Evolutionary conservation across 2,888 invertebrate species (phyloP), one percentile per base, ranked within the genome.

Genomic region (Eristalinus aeneus): DNA sequence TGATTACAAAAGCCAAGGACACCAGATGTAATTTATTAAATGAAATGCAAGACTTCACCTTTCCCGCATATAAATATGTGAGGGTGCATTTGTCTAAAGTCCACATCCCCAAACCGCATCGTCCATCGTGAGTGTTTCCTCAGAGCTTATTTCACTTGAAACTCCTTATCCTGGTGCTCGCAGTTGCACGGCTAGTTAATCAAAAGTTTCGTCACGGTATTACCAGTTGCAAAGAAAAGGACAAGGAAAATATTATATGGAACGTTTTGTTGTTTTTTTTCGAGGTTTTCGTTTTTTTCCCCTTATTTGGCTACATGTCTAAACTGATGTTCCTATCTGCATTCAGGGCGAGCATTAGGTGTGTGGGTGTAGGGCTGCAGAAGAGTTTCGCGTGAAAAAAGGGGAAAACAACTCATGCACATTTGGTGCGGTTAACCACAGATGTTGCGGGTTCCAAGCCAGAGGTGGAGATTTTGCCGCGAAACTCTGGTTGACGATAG

Each of bases 171-270:
- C 61, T 76, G 32, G 16, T 54, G 22, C 31, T 46, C 20, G 27
- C 16, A 23, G 58, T 58, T 72, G 39, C 16, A 20, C 53, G 60
- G 65, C 58, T 34, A 78, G 65, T 78, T 78, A 72, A 78, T 78
- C 78, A 71, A 78, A 78, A 78, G 78, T 78, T 72, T 78, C 65
- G 72, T 78, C 72, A 78, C 78, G 72, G 78, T 72, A 56, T 54
- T 64, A 34, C 53, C 39, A 39, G 61, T 56, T 39, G 53, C 36
- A n/a, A 65, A 58, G 56, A 34, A 20, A 20, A 69, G 54, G 53
- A 69, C 53, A 63, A 69, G 61, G 63, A 68, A 69, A 76, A 76
- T n/a, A n/a, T 61, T 61, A 27, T 74, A 56, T 22, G 64, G 56
- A 74, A 65, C 74, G 56, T 65, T 56, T 65, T 31, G 23, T 74